These are phyloP conservation scores for Actinernus sp. DNA, from an alignment of 92 coral and sea anemone genomes.

Conservation along the genomic window DNA sequence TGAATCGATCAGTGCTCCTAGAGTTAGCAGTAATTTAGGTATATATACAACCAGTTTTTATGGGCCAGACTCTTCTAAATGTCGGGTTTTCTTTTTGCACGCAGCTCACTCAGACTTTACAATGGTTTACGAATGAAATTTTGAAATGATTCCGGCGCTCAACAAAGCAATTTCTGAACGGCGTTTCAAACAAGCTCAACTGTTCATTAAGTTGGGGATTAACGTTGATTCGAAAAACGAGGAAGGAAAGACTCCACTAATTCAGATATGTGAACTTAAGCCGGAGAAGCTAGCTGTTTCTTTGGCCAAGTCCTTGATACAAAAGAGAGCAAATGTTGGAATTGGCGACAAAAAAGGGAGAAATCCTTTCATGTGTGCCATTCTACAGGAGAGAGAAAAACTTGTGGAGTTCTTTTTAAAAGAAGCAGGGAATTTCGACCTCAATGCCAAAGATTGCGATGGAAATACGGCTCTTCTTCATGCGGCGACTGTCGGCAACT, in stretches of 20 bases:
- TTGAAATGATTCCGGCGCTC: conserved; percentile 54
- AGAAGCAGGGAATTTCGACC: conserved; percentile 52
- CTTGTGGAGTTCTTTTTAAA: conserved; percentile 44
- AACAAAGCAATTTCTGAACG: conserved; percentile 74
- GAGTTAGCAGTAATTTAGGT: too few relatives aligned
- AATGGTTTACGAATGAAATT: too few relatives aligned
- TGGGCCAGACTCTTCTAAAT: too few relatives aligned
- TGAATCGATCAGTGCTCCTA: too few relatives aligned
- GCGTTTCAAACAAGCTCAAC: conserved; percentile 78
- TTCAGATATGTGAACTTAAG: conserved; percentile 66
- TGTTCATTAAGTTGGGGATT: conserved; percentile 44
- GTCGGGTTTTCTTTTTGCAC: too few relatives aligned
- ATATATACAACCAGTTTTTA: too few relatives aligned
- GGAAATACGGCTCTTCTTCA: conserved; percentile 78
- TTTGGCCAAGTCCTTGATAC: conserved; percentile 53
- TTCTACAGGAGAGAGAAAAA: conserved; percentile 45
- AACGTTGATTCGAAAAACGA: conserved; percentile 46
- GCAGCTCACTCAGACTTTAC: too few relatives aligned
- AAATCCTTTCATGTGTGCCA: conserved; percentile 55
- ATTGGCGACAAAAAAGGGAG: conserved; percentile 44
- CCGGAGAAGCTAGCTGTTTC: conserved; percentile 58
- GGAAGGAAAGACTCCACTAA: conserved; percentile 69
- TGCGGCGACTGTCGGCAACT: conserved; percentile 66
- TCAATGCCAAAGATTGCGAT: conserved; percentile 53
- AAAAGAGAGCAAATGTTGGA: conserved; percentile 65